A percentile compares a stretch with the other conserved stretches of the same genome.
Evolutionary conservation across 2,888 invertebrate species (phyloP).

Genomic region (Trisateles emortualis): DNA sequence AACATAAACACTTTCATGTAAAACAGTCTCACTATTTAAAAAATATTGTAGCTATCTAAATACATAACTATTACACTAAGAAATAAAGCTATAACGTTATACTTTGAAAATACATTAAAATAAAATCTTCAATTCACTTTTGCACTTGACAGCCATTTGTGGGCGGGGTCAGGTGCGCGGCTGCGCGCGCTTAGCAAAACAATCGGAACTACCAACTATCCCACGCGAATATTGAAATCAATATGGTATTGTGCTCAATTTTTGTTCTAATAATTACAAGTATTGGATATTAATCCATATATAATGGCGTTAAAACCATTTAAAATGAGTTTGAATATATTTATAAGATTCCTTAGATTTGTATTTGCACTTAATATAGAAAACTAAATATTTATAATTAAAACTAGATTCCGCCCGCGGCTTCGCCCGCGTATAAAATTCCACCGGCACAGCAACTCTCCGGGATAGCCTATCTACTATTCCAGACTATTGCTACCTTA

Average conservation of each 20-base stretch:
- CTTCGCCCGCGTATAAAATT: too few relatives aligned
- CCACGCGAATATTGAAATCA: conserved; percentile 32
- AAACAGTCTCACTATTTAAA: conserved; percentile 27
- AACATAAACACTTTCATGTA: conserved; percentile 25
- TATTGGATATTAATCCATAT: neutral
- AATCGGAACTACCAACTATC: conserved; percentile 64
- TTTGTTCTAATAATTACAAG: conserved; percentile 12
- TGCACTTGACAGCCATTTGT: conserved; percentile 72
- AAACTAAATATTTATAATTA: neutral
- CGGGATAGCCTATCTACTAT: too few relatives aligned
- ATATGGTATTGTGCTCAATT: conserved; percentile 27
- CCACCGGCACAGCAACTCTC: too few relatives aligned
- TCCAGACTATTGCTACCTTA: too few relatives aligned
- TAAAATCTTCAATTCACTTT: conserved; percentile 48
- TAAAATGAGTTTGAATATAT: neutral
- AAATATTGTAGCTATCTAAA: conserved; percentile 40
- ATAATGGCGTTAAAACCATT: neutral
- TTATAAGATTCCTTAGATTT: neutral
- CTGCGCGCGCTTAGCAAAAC: conserved; percentile 70
- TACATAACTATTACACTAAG: conserved; percentile 31
- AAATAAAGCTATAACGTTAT: conserved; percentile 21
- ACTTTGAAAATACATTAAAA: conserved; percentile 44
- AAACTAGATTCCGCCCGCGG: too few relatives aligned
- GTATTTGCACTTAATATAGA: neutral
- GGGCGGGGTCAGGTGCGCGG: too few relatives aligned